Evolutionary conservation across 2,888 invertebrate genomes (phyloP).

Genomic region (Hyposoter didymator): DNA sequence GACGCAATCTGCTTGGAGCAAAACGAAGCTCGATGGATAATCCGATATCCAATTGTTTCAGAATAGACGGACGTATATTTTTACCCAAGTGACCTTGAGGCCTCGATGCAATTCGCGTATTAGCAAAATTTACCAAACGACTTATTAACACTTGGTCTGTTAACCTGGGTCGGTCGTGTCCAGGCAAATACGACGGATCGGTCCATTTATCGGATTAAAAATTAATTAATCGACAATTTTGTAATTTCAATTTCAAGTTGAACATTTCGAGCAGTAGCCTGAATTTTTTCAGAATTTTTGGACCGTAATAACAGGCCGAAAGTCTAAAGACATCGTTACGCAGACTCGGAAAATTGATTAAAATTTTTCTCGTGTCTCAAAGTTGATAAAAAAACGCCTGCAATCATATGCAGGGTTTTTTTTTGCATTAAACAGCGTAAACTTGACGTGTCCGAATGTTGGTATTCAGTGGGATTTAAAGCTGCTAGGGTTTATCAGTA

Average conservation of each 20-base stretch:
- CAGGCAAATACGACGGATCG: too few species aligned
- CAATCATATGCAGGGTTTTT: not conserved
- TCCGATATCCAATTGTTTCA: slow-evolving; percentile 67
- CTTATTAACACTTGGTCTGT: too few species aligned
- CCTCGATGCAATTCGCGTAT: not conserved
- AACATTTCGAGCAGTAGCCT: too few species aligned
- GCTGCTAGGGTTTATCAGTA: not conserved
- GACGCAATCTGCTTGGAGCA: slow-evolving; percentile 14
- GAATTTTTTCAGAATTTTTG: too few species aligned
- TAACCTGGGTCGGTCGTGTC: too few species aligned
- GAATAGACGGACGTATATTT: slow-evolving; percentile 61
- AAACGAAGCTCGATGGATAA: slow-evolving; percentile 41
- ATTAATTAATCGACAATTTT: too few species aligned
- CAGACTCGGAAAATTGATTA: not conserved
- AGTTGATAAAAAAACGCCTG: not conserved
- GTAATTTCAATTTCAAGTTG: too few species aligned
- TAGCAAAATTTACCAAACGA: not conserved
- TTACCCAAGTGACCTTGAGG: slow-evolving; percentile 3
- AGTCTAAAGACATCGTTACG: not conserved
- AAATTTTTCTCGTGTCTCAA: not conserved
- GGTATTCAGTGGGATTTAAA: not conserved
- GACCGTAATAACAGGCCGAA: too few species aligned
- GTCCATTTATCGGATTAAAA: too few species aligned
- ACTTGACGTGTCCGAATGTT: not conserved
- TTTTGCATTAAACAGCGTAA: not conserved